These are phyloP conservation scores for Myathropa florea DNA, from an alignment of 2,888 invertebrate species.

Conservation along the genomic window DNA sequence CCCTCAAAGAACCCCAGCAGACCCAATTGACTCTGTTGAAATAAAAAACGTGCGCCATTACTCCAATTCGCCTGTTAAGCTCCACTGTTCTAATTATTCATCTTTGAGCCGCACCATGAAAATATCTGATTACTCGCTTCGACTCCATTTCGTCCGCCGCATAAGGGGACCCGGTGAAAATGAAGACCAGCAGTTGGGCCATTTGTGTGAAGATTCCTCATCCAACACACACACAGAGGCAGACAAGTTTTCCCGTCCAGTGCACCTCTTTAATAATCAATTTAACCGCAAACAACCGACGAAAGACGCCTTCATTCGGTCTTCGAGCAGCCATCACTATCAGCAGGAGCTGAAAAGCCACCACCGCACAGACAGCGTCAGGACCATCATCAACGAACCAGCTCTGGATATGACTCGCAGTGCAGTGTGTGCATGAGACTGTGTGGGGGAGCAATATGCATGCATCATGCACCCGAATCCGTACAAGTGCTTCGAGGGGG, in stretches of 20 bases:
- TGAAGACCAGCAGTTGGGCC: constrained; percentile 28
- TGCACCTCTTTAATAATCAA: constrained; percentile 69
- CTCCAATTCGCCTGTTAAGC: constrained; percentile 47
- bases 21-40: constrained; percentile 22
- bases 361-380: constrained; percentile 22
- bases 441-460: constrained; percentile 9
- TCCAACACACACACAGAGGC: constrained; percentile 9
- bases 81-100: constrained; percentile 68
- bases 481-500: constrained; percentile 36
- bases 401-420: no score
- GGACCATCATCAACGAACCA: no score
- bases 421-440: no score
- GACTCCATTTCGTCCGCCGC: neutral
- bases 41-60: constrained; percentile 15
- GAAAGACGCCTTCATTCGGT: constrained; percentile 48
- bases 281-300: constrained; percentile 65
- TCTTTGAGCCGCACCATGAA: constrained; percentile 33
- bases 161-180: no score
- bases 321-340: neutral
- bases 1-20: no score
- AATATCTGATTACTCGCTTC: constrained; percentile 59
- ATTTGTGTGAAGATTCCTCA: no score
- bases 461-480: constrained; percentile 61
- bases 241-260: constrained; percentile 62
- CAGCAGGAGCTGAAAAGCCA: constrained; percentile 31